Conservation (phyloP, 2,113 vertebrate genomes). For the Phycodurus eques region DNA sequence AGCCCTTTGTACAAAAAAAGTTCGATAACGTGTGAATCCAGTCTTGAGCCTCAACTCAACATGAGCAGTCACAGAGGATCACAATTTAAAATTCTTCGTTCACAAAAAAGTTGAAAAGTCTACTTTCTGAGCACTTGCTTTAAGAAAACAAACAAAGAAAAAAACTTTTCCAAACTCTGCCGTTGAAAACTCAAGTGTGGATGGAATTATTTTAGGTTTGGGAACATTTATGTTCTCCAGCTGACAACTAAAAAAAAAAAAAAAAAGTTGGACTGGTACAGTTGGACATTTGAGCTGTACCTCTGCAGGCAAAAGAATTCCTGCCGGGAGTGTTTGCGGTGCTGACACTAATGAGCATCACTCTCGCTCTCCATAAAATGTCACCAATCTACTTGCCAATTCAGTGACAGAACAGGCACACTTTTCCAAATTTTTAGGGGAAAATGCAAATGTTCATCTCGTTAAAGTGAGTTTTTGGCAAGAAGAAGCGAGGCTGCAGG, state of each 20-base stretch:
- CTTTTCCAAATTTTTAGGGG: background rate
- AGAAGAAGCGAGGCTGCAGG: conserved; percentile 15
- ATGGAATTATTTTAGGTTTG: conserved; percentile 17
- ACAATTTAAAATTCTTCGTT: no score
- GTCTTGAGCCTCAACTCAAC: no score
- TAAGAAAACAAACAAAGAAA: background rate
- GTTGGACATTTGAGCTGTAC: conserved; percentile 13
- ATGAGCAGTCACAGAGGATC: no score
- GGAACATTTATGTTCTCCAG: conserved; percentile 6
- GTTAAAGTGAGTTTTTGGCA: conserved; percentile 29
- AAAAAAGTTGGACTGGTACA: conserved; percentile 19
- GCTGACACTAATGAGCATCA: conserved; percentile 30
- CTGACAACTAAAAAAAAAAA: background rate
- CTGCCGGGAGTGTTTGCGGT: conserved; percentile 23
- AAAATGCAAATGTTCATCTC: conserved; percentile 36
- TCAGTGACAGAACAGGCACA: background rate
- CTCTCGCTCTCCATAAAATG: background rate
- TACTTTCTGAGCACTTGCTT: background rate
- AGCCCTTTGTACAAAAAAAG: no score
- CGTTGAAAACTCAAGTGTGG: background rate
- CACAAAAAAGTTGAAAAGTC: background rate
- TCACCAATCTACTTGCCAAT: background rate
- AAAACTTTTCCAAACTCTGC: background rate
- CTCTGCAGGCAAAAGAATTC: conserved; percentile 14
- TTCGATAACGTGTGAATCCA: no score